phyloP scores from a whole-genome alignment of 1,140 invertebrate species.

The Atta cephalotes region DNA sequence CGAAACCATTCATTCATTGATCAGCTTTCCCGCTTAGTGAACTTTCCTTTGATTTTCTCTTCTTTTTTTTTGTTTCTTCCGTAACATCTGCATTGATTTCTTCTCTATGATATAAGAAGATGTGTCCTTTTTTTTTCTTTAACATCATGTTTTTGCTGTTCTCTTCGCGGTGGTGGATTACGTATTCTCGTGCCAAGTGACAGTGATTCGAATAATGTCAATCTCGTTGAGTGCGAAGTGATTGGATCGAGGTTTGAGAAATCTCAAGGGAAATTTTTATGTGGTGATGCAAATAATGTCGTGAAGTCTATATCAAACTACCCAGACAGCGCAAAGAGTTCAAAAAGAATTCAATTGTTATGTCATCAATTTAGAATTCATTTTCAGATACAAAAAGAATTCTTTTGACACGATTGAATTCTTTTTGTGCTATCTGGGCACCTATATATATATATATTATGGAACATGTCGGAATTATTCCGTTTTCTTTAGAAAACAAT shows the following conservation, averaged over 20 bases:
- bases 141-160: neutral
- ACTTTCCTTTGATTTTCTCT: constrained; percentile 34
- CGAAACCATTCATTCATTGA: constrained; percentile 71
- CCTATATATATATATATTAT: too few relatives aligned
- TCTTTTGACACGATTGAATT: too few relatives aligned
- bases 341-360: too few relatives aligned
- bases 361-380: too few relatives aligned
- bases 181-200: constrained; percentile 56
- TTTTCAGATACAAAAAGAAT: too few relatives aligned
- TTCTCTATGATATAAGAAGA: neutral
- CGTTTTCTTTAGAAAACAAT: too few relatives aligned
- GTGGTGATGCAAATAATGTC: neutral
- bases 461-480: too few relatives aligned
- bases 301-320: too few relatives aligned
- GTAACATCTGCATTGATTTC: neutral
- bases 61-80: neutral
- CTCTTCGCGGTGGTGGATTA: neutral
- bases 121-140: too few relatives aligned
- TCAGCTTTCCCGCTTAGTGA: constrained; percentile 46
- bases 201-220: constrained; percentile 54
- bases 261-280: neutral
- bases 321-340: too few relatives aligned
- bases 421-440: too few relatives aligned
- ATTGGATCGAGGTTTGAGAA: neutral
- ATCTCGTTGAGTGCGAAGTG: constrained; percentile 64